Evolutionary conservation across 2,888 invertebrate genomes (phyloP).

Genomic region (Choreutis nemorana): DNA sequence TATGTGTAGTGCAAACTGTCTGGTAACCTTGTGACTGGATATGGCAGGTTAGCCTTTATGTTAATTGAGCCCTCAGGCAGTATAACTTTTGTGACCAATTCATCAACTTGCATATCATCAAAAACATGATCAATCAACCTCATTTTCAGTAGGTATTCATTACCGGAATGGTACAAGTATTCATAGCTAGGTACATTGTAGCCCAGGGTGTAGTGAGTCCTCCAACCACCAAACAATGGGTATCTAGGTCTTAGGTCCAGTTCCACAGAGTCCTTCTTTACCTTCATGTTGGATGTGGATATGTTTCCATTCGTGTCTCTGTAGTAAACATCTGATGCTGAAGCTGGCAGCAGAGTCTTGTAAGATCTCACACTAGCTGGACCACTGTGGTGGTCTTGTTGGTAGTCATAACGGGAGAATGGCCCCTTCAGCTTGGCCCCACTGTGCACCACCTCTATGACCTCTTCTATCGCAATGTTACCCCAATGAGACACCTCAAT

Average conservation of each 20-base stretch:
- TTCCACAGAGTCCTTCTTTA: constrained; percentile 92
- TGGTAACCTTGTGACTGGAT: constrained; percentile 74
- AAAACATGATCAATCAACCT: constrained; percentile 95
- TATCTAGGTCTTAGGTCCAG: constrained; percentile 95
- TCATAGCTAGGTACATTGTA: constrained; percentile 98
- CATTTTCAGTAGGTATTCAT: constrained; percentile 88
- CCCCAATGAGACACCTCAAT: constrained; percentile 99
- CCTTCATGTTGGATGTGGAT: constrained; percentile 92
- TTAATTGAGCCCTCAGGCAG: constrained; percentile 93
- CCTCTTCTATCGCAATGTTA: constrained; percentile 96
- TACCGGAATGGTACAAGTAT: constrained; percentile 84
- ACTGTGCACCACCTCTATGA: constrained; percentile 88
- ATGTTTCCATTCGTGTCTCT: constrained; percentile 98
- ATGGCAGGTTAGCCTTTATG: constrained; percentile 84
- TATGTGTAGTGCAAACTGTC: constrained; percentile 90
- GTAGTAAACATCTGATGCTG: constrained; percentile 96
- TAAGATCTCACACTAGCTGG: constrained; percentile 92
- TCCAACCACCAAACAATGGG: constrained; percentile 99
- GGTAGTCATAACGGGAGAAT: constrained; percentile 97
- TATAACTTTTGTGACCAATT: constrained; percentile 86
- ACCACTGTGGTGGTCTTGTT: constrained; percentile 88
- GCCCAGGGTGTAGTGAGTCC: constrained; percentile 94
- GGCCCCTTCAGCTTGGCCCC: constrained; percentile 94
- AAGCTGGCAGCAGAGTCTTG: constrained; percentile 84
- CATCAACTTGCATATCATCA: constrained; percentile 96